Conservation (phyloP, 2,113 vertebrate species). For the Nycticryphes semicollaris region DNA sequence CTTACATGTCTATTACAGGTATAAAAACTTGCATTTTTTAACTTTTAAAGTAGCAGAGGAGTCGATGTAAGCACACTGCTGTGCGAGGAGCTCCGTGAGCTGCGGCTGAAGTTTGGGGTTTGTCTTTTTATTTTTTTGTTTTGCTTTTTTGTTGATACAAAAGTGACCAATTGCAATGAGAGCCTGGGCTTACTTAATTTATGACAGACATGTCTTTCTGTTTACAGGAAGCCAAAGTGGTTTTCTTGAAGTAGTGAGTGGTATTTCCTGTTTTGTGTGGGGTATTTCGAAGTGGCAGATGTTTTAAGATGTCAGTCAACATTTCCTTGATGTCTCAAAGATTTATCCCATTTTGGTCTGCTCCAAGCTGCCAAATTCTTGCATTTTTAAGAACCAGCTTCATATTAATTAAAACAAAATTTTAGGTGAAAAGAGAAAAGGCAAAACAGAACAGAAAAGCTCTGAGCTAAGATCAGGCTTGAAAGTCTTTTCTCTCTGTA, state of each 20-base stretch:
- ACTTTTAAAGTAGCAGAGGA: neutral
- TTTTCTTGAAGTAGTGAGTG: slow-evolving; percentile 15
- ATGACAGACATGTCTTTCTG: neutral
- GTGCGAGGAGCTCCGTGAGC: neutral
- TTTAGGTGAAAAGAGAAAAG: neutral
- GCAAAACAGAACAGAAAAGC: neutral
- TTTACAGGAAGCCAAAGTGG: slow-evolving; percentile 36
- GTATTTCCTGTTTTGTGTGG: slow-evolving; percentile 37
- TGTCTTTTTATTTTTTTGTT: neutral
- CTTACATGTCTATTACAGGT: neutral
- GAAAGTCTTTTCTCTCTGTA: neutral
- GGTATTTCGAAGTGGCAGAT: neutral
- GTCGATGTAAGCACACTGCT: neutral
- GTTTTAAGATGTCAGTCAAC: neutral
- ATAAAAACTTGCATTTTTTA: neutral
- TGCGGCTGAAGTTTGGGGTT: neutral
- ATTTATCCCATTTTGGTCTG: neutral
- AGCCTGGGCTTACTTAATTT: neutral
- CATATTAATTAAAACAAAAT: neutral
- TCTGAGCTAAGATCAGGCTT: neutral
- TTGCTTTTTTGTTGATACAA: neutral
- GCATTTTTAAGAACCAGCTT: neutral
- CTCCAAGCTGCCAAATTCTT: neutral
- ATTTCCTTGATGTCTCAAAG: neutral
- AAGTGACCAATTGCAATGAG: neutral